Conservation (phyloP, 1,140 invertebrate species). For the Eupristina koningsbergeri region DNA sequence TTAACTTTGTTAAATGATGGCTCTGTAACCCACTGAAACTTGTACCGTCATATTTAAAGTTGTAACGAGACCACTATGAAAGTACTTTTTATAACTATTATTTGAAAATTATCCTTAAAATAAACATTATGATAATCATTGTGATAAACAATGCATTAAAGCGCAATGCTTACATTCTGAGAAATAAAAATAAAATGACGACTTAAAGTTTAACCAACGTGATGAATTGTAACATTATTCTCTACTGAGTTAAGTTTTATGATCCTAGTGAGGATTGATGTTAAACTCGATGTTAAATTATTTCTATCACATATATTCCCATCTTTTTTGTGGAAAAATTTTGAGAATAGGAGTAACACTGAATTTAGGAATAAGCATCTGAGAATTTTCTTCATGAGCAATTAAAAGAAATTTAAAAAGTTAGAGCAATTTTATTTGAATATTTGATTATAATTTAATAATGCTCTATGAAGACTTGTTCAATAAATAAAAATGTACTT, state of each 20-base stretch:
- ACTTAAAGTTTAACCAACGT: background rate
- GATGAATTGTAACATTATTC: background rate
- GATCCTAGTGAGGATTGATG: too few relatives aligned
- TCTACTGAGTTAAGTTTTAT: background rate
- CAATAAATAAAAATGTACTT: background rate
- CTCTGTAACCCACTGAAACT: background rate
- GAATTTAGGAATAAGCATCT: too few relatives aligned
- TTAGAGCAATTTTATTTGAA: too few relatives aligned
- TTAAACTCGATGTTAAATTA: too few relatives aligned
- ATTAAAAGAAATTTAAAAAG: too few relatives aligned
- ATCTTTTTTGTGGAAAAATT: too few relatives aligned
- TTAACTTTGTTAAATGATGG: slow-evolving; percentile 19
- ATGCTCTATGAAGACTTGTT: too few relatives aligned
- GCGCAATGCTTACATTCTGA: background rate
- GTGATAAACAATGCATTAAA: background rate
- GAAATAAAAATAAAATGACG: too few relatives aligned
- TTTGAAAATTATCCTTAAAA: background rate
- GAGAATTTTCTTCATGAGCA: too few relatives aligned
- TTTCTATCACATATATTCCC: too few relatives aligned
- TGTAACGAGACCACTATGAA: slow-evolving; percentile 1
- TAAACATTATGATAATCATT: background rate
- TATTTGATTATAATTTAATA: too few relatives aligned
- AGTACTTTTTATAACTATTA: slow-evolving; percentile 9
- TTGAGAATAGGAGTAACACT: too few relatives aligned
- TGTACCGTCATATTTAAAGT: background rate